Evolutionary conservation across 2,888 invertebrate species (phyloP), one percentile per base, ranked within the genome.

Genomic region (Hypsopygia costalis): DNA sequence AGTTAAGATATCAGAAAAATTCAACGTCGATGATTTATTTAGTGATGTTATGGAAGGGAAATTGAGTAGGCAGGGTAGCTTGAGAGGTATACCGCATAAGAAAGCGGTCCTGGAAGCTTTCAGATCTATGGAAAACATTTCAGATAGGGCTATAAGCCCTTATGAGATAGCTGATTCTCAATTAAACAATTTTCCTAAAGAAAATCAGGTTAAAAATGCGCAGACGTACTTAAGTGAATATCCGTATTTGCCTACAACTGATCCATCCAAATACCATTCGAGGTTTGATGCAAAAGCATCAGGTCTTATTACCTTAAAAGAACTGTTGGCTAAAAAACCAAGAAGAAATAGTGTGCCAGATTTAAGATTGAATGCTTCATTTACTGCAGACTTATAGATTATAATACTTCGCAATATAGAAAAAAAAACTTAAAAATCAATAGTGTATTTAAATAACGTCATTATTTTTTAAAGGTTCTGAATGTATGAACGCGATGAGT

Each of bases 91-190:
- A 51, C 89, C 90, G 16, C 81, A 90, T 57, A 89, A 89, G 51
- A 89, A 86, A 61, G 90, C 90, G 1, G 90, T 90, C 28, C 66
- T 90, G 11, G 89, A 88, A 59, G 71, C 90, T 0, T 89, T 90
- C 47, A 77, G 77, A 50, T 90, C 90, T 1, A 88, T 90, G 83
- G 90, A 90, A 58, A 88, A 86, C 48, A 51, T 90, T 33, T 52
- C 74, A 7, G 72, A 79, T 44, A 71, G 53, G 11, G 76, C 72
- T 48, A 52, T 81, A 3, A 81, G 71, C 53, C 75, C 87, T 0
- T 90, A 87, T 52, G 88, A 87, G 46, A 72, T 85, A 34, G 69
- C 80, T 0, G 62, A 73, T 2, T 65, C 81, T 5, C 79, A 85
- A 41, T 48, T 81, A 3, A 70, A 58, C 6, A 79, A 86, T 31